phyloP scores from a whole-genome alignment of 2,797 vertebrate genomes.

The Propithecus perrieri region DNA sequence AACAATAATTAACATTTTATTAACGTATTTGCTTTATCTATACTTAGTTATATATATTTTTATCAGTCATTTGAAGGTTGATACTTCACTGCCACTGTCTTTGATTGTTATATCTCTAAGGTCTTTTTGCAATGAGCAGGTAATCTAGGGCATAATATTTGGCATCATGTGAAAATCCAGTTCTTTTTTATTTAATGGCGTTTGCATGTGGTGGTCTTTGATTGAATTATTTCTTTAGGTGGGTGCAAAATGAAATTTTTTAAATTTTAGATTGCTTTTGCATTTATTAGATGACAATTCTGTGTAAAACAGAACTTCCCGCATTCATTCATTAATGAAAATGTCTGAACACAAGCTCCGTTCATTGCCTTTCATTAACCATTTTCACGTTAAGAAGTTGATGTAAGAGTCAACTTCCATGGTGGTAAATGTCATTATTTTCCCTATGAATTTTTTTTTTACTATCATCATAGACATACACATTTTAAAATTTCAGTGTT shows the following conservation, averaged over 20 bases:
- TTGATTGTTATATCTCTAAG: background rate
- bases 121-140: background rate
- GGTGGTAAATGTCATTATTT: background rate
- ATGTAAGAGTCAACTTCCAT: background rate
- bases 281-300: conserved; percentile 3
- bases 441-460: background rate
- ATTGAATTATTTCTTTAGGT: background rate
- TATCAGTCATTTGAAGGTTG: background rate
- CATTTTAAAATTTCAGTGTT: background rate
- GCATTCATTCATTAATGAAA: background rate
- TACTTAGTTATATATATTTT: background rate
- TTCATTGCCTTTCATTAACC: background rate
- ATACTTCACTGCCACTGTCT: background rate
- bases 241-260: background rate
- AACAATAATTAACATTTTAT: background rate
- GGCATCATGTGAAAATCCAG: background rate
- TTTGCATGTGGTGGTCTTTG: background rate
- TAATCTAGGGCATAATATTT: background rate
- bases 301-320: background rate
- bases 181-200: background rate
- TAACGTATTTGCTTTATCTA: background rate
- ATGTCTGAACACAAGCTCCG: background rate
- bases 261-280: background rate
- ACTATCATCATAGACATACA: background rate
- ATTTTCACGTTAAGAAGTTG: background rate